phyloP scores from a whole-genome alignment of 2,797 vertebrate genomes.

The Acipenser ruthenus region DNA sequence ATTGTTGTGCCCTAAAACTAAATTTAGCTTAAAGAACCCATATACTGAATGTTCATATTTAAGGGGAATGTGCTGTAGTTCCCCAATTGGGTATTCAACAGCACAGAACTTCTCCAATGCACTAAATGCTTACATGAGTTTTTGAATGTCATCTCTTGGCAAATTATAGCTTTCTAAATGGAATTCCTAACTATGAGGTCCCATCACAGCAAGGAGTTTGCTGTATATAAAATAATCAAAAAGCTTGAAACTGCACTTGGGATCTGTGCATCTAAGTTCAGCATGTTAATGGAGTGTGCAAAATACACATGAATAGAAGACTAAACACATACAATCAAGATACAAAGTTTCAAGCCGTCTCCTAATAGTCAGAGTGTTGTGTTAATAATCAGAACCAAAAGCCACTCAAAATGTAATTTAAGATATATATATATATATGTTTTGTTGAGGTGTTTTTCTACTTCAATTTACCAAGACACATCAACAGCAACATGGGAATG shows the following conservation, averaged over 20 bases:
- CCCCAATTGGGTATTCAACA: conserved; percentile 40
- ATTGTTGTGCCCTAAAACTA: too few species aligned
- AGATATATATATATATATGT: too few species aligned
- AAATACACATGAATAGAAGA: conserved; percentile 43
- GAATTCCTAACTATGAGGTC: conserved; percentile 66
- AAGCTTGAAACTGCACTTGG: conserved; percentile 58
- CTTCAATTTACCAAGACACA: too few species aligned
- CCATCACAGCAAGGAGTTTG: conserved; percentile 66
- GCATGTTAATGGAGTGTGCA: conserved; percentile 43
- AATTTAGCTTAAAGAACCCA: too few species aligned
- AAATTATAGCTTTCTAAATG: conserved; percentile 56
- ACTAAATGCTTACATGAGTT: conserved; percentile 43
- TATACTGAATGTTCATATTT: too few species aligned
- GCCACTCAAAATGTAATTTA: too few species aligned
- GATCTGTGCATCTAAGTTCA: conserved; percentile 44
- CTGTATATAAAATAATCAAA: conserved; percentile 60
- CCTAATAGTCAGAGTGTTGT: background rate
- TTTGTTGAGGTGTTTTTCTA: too few species aligned
- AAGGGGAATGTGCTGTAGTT: conserved; percentile 3
- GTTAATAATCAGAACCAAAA: too few species aligned
- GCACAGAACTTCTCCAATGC: conserved; percentile 41
- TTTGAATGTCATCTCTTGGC: conserved; percentile 36
- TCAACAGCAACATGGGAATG: too few species aligned
- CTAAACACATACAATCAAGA: conserved; percentile 19
- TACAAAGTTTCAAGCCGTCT: background rate